Conservation (phyloP, 1,140 invertebrate genomes). For the Neodiprion fabricii region DNA sequence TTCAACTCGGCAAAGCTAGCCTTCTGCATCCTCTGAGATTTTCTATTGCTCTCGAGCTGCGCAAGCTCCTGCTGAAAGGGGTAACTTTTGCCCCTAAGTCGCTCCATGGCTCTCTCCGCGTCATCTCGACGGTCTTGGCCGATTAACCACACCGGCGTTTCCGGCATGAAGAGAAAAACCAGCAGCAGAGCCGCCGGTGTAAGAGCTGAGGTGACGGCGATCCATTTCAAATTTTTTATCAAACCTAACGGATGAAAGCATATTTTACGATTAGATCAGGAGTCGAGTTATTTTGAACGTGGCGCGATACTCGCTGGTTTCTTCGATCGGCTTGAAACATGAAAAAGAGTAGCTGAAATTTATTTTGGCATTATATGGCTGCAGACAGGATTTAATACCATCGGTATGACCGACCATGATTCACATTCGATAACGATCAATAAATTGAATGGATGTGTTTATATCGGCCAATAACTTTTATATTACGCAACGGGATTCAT, state of each 20-base stretch:
- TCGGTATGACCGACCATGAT: no score
- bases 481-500: no score
- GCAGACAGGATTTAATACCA: no score
- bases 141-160: constrained; percentile 46
- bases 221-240: constrained; percentile 23
- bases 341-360: no score
- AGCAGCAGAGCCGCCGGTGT: constrained; percentile 32
- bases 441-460: no score
- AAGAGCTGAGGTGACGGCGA: constrained; percentile 30
- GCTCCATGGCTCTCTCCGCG: constrained; percentile 28
- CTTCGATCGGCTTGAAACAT: no score
- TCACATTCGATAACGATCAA: no score
- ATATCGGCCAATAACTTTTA: no score
- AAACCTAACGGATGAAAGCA: constrained; percentile 23
- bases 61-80: constrained; percentile 26
- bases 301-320: no score
- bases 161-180: constrained; percentile 33
- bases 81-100: constrained; percentile 28
- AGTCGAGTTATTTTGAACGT: no score
- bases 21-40: constrained; percentile 48
- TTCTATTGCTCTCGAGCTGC: constrained; percentile 48
- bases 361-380: no score
- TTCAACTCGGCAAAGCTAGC: constrained; percentile 58
- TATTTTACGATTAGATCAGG: no score
- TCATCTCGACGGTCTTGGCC: constrained; percentile 55